A percentile compares a stretch with the other conserved stretches of the same genome.
Conservation (phyloP, 1,140 invertebrate species). For the Trypoxylus dichotomus region DNA sequence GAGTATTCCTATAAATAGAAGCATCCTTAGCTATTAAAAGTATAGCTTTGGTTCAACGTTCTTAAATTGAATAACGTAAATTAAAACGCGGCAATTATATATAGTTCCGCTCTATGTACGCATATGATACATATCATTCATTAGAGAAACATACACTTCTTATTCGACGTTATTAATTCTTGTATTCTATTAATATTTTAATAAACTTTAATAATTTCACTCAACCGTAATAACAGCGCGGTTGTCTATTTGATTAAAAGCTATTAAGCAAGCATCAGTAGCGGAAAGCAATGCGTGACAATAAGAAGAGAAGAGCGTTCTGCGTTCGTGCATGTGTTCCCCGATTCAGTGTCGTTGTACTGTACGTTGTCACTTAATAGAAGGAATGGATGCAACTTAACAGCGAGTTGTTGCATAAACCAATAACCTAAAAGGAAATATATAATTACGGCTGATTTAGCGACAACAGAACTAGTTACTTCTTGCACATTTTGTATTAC, state of each 20-base stretch:
- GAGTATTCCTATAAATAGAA: background rate
- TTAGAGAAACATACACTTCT: background rate
- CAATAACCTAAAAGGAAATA: constrained; percentile 17
- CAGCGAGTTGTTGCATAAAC: background rate
- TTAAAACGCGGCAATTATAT: constrained; percentile 7
- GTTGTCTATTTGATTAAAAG: background rate
- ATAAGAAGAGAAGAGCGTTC: background rate
- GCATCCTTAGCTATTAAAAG: background rate
- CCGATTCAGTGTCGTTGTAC: background rate
- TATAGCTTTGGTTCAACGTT: background rate
- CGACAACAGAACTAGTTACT: background rate
- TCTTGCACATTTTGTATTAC: background rate
- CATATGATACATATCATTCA: background rate
- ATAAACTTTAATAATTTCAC: constrained; percentile 22
- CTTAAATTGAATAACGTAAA: constrained; percentile 1
- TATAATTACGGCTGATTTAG: constrained; percentile 13
- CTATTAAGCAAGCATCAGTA: background rate
- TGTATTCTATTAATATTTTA: background rate
- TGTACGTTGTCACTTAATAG: constrained; percentile 3
- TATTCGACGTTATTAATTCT: background rate
- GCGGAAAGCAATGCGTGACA: background rate
- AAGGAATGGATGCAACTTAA: background rate
- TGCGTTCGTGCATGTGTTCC: background rate
- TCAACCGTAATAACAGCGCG: background rate
- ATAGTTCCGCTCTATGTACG: background rate